Base-by-base conservation (phyloP, 1,140 invertebrate genomes). In the Drosophila sproati region DNA sequence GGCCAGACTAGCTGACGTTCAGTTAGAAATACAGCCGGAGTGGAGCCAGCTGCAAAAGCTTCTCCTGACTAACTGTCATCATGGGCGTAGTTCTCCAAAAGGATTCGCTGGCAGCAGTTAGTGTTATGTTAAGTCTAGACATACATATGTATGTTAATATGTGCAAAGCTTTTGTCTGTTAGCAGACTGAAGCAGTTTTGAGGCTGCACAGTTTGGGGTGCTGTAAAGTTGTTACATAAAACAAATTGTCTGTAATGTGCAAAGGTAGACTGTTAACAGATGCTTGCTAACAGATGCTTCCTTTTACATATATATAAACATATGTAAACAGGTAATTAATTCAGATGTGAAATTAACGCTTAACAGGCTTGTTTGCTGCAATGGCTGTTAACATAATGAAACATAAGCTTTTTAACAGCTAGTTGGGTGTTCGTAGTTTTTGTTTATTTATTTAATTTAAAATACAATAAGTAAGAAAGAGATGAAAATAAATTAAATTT, bases 1-100 rank as follows among this genome's bases (percentile, higher is more conserved):
- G 66, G 59, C 79, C 82, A 86, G 82, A 86, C 82, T 82, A 73
- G 61, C 82, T 80, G 81, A 83, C 81, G 82, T 80, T 77, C 81
- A 63, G 63, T 77, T 77, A 81, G 82, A 78, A 86, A 78, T 79
- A 86, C 82, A 86, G 82, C 82, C 82, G 82, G 41, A 51, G 47
- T 86, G 82, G 82, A 86, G 82, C 82, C 82, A 77, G 69, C 56
- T 39, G 57, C 48, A 68, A 35, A 12, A 32, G 78, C 73, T 31
- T 3, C 60, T 31, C 2, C 60, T 35, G 8, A 59, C 39, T 45
- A 73, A 54, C 34, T 39, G 35, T 6, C 20, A n/a, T 29, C 63
- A 80, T 55, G 52, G 64, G 54, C 28, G 72, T 60, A 47, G 71
- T 20, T 20, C 7, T 3, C 5, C 12, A 29, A 43, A 32, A 52